Evolutionary conservation across 2,888 invertebrate genomes (phyloP).

Genomic region (Brachypterus glaber): DNA sequence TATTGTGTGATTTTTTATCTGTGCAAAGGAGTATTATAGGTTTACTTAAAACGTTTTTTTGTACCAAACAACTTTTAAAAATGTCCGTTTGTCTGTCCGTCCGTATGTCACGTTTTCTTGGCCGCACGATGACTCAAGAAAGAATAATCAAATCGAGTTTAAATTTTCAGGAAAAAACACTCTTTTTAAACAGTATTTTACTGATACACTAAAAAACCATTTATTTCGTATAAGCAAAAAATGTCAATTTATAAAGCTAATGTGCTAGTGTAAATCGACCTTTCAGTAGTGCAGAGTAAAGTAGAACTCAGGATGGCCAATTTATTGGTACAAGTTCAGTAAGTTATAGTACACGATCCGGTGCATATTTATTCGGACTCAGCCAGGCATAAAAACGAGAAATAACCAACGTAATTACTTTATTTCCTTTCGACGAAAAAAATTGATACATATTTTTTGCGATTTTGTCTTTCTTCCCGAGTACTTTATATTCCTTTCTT

Average conservation of each 20-base stretch:
- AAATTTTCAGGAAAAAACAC: no score
- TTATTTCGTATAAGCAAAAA: constrained; percentile 21
- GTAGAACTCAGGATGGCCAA: constrained; percentile 33
- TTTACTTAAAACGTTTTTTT: no score
- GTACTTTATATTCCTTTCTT: constrained; percentile 11
- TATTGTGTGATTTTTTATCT: no score
- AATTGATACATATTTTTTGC: constrained; percentile 18
- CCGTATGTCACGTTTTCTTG: no score
- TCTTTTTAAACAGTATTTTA: no score
- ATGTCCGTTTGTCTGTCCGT: no score
- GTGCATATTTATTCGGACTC: constrained; percentile 38
- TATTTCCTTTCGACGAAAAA: constrained; percentile 28
- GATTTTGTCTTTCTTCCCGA: no score
- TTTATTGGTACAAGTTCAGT: constrained; percentile 39
- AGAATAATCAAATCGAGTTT: no score
- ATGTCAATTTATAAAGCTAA: constrained; percentile 21
- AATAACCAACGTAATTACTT: constrained; percentile 40
- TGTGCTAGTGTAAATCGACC: constrained; percentile 31
- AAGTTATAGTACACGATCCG: constrained; percentile 39
- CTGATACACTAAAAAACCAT: no score
- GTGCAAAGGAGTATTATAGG: no score
- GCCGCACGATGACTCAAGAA: no score
- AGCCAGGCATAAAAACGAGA: constrained; percentile 39
- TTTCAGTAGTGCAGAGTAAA: constrained; percentile 6
- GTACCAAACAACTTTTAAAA: no score